Conservation (phyloP, 2,113 vertebrate genomes). For the Saguinus midas region DNA sequence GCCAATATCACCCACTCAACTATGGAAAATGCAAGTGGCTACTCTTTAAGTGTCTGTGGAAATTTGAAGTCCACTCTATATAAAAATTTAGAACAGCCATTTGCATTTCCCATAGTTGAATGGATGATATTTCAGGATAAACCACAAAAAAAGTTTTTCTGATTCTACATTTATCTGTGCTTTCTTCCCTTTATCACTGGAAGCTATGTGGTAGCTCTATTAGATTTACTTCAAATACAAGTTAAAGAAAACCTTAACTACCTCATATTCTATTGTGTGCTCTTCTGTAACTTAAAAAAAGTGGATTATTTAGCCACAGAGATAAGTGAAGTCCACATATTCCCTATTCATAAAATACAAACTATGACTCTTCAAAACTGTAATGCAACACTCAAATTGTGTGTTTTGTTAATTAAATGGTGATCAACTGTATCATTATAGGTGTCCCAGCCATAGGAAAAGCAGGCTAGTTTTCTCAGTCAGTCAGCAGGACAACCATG, state of each 20-base stretch:
- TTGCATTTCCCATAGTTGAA: no score
- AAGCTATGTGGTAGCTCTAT: neutral
- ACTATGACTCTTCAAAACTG: neutral
- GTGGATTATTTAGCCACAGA: neutral
- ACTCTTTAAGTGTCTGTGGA: neutral
- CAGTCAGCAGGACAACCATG: neutral
- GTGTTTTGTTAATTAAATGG: neutral
- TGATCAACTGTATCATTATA: neutral
- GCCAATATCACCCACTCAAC: neutral
- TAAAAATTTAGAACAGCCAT: neutral
- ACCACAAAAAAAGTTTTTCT: neutral
- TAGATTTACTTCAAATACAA: neutral
- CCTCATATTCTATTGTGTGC: neutral
- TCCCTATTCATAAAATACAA: neutral
- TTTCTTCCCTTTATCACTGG: neutral
- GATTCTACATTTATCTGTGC: neutral
- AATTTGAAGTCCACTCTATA: neutral
- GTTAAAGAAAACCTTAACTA: neutral
- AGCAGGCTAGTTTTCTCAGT: neutral
- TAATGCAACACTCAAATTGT: neutral
- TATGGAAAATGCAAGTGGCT: neutral
- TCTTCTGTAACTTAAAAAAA: neutral
- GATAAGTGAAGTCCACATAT: neutral
- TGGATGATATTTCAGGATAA: neutral
- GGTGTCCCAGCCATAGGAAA: neutral